These are phyloP conservation scores for Tanytarsus gracilentus DNA, from an alignment of 2,888 invertebrate genomes.

Conservation along the genomic window DNA sequence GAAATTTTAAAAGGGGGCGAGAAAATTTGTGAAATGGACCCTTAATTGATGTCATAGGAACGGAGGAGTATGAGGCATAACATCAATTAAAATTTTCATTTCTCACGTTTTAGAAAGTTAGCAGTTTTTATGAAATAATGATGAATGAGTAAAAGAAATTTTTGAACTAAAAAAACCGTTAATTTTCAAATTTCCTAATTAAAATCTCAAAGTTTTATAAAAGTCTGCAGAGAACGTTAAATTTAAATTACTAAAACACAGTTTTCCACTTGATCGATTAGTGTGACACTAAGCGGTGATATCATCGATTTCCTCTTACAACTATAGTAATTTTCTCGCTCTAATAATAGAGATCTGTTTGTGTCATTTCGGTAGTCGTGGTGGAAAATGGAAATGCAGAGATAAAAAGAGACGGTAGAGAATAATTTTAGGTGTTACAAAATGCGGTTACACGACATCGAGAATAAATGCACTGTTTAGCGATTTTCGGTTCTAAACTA, in stretches of 20 bases:
- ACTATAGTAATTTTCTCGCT: constrained; percentile 6
- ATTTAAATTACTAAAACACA: not conserved
- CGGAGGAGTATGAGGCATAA: not conserved
- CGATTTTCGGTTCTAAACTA: not conserved
- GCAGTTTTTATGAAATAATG: no score
- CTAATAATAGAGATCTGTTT: constrained; percentile 5
- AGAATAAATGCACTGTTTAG: not conserved
- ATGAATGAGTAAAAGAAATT: no score
- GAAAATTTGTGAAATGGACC: constrained; percentile 1
- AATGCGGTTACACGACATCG: constrained; percentile 8
- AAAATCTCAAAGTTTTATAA: not conserved
- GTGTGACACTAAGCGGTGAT: constrained; percentile 16
- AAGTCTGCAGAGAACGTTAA: not conserved
- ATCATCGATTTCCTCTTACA: constrained; percentile 19
- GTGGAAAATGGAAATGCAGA: no score
- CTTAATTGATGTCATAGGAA: not conserved
- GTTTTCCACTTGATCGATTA: constrained; percentile 26
- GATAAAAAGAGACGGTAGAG: no score
- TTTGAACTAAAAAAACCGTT: no score
- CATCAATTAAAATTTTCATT: constrained; percentile 8
- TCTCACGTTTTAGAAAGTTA: no score
- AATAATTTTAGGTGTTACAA: constrained; percentile 22
- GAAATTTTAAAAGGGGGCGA: not conserved
- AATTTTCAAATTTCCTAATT: no score
- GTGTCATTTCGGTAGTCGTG: constrained; percentile 7